Base-by-base conservation (phyloP, 2,113 vertebrate genomes). In the Siniperca knerii region DNA sequence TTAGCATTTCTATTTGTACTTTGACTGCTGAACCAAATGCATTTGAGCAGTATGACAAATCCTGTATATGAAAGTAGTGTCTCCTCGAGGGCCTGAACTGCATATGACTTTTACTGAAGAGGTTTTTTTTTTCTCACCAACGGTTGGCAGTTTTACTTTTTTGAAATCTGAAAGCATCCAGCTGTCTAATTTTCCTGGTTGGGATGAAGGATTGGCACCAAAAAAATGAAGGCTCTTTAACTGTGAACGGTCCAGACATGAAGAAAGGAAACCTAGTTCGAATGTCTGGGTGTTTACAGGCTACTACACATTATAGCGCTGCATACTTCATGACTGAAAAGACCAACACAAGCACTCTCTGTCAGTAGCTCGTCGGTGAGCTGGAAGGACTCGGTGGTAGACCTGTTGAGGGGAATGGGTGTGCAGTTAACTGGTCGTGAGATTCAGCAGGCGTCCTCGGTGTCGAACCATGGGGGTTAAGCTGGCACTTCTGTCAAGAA, bases 11-110 rank as follows among this genome's bases (percentile, higher is more conserved):
- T 93, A 87, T 87, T 90, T 87, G 76, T 90, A 87, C 81, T 83
- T 6, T 75, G 83, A 91, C 88, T 92, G 87, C 89, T 92, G 90
- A 93, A 94, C 92, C 92, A 93, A 94, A 95, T 89, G 88, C 88
- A 92, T 91, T 75, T 82, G 88, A 93, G 91, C 92, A 93, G 90
- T 89, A 25, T 55, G 87, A 92, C 90, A 90, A 88, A 90, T 93
- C 87, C 77, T 90, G 78, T 82, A 83, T 40, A 48, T 74, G 87
- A 85, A 71, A 58, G 81, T 84, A 87, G 89, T 77, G 76, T 29
- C 23, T 79, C 83, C 84, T 82, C 13, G 61, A 82, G 81, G 87
- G 75, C 81, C 85, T 82, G 57, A 75, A 54, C 42, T 65, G 66
- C 44, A 37, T 62, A 16, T 68, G 40, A 60, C 44, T 64, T 62